Base-by-base conservation (phyloP, 2,113 vertebrate species). In the Scartelaos histophorus region DNA sequence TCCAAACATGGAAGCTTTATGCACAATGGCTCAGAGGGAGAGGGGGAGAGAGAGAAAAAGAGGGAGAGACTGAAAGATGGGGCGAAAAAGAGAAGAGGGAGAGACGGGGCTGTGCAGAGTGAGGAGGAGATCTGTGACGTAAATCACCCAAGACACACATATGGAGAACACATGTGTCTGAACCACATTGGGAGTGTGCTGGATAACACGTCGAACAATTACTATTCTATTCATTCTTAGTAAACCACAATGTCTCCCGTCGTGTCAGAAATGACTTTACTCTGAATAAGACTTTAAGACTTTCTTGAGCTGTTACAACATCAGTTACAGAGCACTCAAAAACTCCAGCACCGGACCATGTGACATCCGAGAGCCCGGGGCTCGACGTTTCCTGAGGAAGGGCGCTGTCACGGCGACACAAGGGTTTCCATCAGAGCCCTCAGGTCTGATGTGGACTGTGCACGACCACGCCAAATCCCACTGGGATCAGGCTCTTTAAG, bases 311-410 rank as follows among this genome's bases (percentile, higher is more conserved):
- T 24, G 7, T 22, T n/a, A 56, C 16, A 19, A 51, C 49, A 56
- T 56, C 19, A 58, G 56, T 22, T 15, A 58, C 4, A 58, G 21
- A 16, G 22, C 13, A 22, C 22, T 29, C 25, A 61, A 13, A 34
- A 13, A 17, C 22, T 34, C 13, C 25, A 29, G 24, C 15, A 1
- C 16, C 25, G 17, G 7, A 79, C 82, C 79, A 29, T 71, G 75
- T 88, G 88, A 90, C 90, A 83, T 90, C 85, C 84, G 73, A 6
- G 70, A 43, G 71, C 88, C 80, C 82, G 71, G 74, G 4, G 17
- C 71, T 85, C 76, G 73, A 72, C 78, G 73, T 84, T 90, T 92
- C 87, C 89, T 85, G 87, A 87, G 88, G 88, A 92, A 90, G 85
- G 76, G 80, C 22, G 70, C 81, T 38, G 60, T 49, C 17, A 66